Base-by-base conservation (phyloP, 2,888 invertebrate species). In the Stenoptilia bipunctidactyla region DNA sequence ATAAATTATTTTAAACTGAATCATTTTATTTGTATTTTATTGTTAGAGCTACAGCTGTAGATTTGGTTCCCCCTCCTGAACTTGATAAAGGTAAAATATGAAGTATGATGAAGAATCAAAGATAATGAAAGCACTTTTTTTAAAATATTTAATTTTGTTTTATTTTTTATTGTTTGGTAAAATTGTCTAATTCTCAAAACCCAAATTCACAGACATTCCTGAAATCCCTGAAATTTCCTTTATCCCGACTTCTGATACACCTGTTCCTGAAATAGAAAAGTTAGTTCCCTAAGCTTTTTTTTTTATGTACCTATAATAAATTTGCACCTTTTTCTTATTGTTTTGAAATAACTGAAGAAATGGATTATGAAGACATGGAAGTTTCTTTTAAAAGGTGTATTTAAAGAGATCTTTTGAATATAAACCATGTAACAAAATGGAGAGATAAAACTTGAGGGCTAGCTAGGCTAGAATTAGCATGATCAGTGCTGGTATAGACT, bases 191-290 rank as follows among this genome's bases (percentile, higher is more conserved):
- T 8, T 12, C 6, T 34, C 12, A 14, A 27, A n/a, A 1, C 8
- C 13, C 13, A 45, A 45, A 3, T 58, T 55, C 54, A 45, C 76
- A 82, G 80, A 77, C 49, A 64, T 74, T 54, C 71, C 72, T 43
- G 73, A 67, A 55, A 68, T 74, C 46, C 63, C 77, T 47, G 79
- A 73, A 52, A 61, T 74, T 46, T 62, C 77, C 46, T 77, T 72
- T 51, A 61, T 73, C 59, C 70, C 56, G 63, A 61, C 52, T 53
- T 74, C 70, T 40, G 74, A 66, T 45, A 40, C 64, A 47, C 58
- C 69, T 44, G 66, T 49, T 58, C 70, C 68, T 45, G 55, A 50
- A 47, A 50, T 55, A 36, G 60, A 64, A 44, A 62, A 58, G 79
- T 77, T 68, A 69, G 79, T 77, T 41, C 37, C 25, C n/a, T 10